Evolutionary conservation across 2,113 vertebrate species (phyloP).

Genomic region (Clinocottus analis): DNA sequence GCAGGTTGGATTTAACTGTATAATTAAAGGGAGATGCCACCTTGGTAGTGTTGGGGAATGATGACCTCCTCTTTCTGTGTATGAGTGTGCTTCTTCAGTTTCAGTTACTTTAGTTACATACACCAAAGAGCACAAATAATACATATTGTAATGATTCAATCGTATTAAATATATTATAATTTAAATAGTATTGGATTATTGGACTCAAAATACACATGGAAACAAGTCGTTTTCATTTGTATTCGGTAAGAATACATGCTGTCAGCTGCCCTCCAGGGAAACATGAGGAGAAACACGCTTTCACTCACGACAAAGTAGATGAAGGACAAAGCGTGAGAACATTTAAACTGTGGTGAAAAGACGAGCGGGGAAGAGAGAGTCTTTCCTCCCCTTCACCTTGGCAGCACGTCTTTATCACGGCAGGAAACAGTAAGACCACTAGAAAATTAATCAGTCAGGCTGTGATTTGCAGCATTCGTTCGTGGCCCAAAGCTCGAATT

Average conservation of each 20-base stretch:
- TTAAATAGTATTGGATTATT: background rate
- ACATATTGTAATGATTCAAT: background rate
- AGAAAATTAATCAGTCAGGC: slow-evolving; percentile 44
- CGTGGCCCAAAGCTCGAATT: slow-evolving; percentile 42
- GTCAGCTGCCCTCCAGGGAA: slow-evolving; percentile 42
- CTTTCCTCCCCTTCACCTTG: slow-evolving; percentile 26
- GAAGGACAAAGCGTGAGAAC: slow-evolving; percentile 1
- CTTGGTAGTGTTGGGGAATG: background rate
- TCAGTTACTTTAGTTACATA: background rate
- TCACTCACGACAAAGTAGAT: background rate
- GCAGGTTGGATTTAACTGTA: background rate
- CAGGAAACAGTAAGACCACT: slow-evolving; percentile 14
- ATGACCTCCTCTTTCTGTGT: background rate
- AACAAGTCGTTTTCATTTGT: background rate
- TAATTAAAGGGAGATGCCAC: background rate
- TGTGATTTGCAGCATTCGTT: slow-evolving; percentile 42
- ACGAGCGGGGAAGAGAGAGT: background rate
- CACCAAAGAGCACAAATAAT: too few species aligned
- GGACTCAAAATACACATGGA: background rate
- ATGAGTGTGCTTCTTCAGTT: background rate
- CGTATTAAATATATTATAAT: background rate
- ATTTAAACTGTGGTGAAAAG: slow-evolving; percentile 23
- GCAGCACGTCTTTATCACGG: slow-evolving; percentile 9
- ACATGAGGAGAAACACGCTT: slow-evolving; percentile 19
- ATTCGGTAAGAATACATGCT: background rate